Base-by-base conservation (phyloP, 2,888 invertebrate genomes). In the Deilephila porcellus region DNA sequence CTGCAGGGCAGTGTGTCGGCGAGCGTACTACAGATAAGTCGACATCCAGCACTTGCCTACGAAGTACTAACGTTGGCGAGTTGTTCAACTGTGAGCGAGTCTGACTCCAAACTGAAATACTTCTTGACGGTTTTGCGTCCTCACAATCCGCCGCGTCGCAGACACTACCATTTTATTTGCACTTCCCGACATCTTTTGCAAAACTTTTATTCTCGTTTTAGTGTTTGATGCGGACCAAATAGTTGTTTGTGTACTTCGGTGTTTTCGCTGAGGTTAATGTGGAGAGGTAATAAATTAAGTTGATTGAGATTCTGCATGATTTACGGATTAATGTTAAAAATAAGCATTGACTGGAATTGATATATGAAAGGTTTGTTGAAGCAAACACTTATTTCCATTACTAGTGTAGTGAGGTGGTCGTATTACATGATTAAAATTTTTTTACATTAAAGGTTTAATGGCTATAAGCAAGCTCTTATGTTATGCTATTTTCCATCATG, bases 21-120 rank as follows among this genome's bases (percentile, higher is more conserved):
- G 53, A 76, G 74, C 73, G 76, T 78, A 73, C 77, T 80, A 79
- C 78, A 85, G 84, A 84, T 84, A 85, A 87, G 85, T 80, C 81
- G 79, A 82, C 81, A 82, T 79, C 81, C 73, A 77, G 76, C 77
- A 83, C 84, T 83, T 80, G 81, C 79, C 56, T 56, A 80, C 80
- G 77, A 76, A 45, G 45, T 45, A 45, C 45, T 11, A 45, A 72
- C 80, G 83, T 79, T 77, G 77, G 73, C 77, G 81, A 83, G 83
- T 79, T 82, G 81, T 81, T 80, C 80, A 83, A 79, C 82, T 80
- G 77, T 70, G 75, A 80, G 77, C 71, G 75, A 80, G 80, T 79
- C 82, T 81, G 80, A 80, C 80, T 81, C 79, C 77, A 79, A 78
- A 78, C 81, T 80, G 78, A 77, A 83, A 81, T 79, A 83, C 75